Conservation (phyloP, 2,888 invertebrate genomes). For the Eupithecia pulchellata region DNA sequence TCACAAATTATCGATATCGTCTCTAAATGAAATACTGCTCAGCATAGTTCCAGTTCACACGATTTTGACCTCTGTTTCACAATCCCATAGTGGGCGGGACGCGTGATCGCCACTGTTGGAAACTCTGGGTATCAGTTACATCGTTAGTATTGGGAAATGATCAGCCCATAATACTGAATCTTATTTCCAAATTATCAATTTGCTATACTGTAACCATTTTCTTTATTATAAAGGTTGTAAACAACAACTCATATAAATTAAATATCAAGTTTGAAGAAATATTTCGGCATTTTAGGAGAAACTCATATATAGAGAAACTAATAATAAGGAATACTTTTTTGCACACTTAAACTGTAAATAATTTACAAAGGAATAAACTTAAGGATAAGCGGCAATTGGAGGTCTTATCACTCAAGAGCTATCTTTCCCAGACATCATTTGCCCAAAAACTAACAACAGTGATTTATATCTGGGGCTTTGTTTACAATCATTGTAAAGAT, state of each 20-base stretch:
- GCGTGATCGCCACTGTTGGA: slow-evolving; percentile 38
- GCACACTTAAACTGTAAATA: too few species aligned
- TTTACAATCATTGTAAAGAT: too few species aligned
- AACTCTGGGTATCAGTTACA: slow-evolving; percentile 29
- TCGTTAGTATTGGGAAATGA: slow-evolving; percentile 29
- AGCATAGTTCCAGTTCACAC: slow-evolving; percentile 47
- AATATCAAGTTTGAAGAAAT: too few species aligned
- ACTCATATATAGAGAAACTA: too few species aligned
- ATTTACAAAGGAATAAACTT: too few species aligned
- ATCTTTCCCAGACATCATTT: too few species aligned
- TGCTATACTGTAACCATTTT: not conserved
- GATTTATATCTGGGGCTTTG: too few species aligned
- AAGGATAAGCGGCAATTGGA: too few species aligned
- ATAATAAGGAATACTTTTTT: too few species aligned
- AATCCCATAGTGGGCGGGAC: slow-evolving; percentile 45
- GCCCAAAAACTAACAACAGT: too few species aligned
- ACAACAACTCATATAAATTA: not conserved
- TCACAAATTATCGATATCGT: slow-evolving; percentile 46
- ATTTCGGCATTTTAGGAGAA: too few species aligned
- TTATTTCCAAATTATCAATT: not conserved
- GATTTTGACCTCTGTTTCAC: slow-evolving; percentile 46
- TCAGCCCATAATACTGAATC: slow-evolving; percentile 7
- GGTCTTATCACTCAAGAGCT: too few species aligned
- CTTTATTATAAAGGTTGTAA: not conserved
- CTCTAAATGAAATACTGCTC: slow-evolving; percentile 44